Evolutionary conservation across 2,888 invertebrate genomes (phyloP).

Genomic region (Axea sp.): DNA sequence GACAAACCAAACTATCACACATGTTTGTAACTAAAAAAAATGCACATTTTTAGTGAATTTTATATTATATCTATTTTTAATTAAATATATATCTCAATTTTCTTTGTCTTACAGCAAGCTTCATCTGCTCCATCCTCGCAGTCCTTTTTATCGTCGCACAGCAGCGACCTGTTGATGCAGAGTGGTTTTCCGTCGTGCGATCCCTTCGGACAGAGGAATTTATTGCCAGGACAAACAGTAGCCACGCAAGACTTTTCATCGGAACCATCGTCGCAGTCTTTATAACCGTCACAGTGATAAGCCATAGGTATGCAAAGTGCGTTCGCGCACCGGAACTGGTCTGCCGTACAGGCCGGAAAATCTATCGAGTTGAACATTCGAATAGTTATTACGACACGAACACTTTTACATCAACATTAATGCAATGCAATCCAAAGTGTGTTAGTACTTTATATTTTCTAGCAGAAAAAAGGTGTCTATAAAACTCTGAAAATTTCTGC

Average conservation of each 20-base stretch:
- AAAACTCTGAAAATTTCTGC: too few species aligned
- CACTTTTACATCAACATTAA: not conserved
- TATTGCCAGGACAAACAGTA: slow-evolving; percentile 92
- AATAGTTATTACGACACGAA: slow-evolving; percentile 17
- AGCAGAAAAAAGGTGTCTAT: too few species aligned
- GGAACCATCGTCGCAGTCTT: slow-evolving; percentile 95
- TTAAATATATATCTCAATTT: too few species aligned
- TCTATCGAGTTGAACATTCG: slow-evolving; percentile 80
- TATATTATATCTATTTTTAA: too few species aligned
- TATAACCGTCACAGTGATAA: slow-evolving; percentile 91
- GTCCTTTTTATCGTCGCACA: slow-evolving; percentile 94
- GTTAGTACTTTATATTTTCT: too few species aligned
- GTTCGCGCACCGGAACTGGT: slow-evolving; percentile 96
- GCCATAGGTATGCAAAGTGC: slow-evolving; percentile 94
- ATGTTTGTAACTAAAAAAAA: slow-evolving; percentile 85
- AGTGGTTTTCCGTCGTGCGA: slow-evolving; percentile 86
- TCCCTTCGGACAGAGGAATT: slow-evolving; percentile 93
- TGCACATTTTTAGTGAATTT: too few species aligned
- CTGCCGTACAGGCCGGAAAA: slow-evolving; percentile 92
- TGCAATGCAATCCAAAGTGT: too few species aligned
- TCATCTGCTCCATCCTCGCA: slow-evolving; percentile 96
- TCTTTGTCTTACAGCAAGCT: slow-evolving; percentile 91
- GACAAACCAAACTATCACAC: slow-evolving; percentile 92
- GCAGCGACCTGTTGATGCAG: slow-evolving; percentile 92
- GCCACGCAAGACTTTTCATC: slow-evolving; percentile 94